These are phyloP conservation scores for Homarus americanus DNA, from an alignment of 1,140 invertebrate genomes.

Conservation along the genomic window DNA sequence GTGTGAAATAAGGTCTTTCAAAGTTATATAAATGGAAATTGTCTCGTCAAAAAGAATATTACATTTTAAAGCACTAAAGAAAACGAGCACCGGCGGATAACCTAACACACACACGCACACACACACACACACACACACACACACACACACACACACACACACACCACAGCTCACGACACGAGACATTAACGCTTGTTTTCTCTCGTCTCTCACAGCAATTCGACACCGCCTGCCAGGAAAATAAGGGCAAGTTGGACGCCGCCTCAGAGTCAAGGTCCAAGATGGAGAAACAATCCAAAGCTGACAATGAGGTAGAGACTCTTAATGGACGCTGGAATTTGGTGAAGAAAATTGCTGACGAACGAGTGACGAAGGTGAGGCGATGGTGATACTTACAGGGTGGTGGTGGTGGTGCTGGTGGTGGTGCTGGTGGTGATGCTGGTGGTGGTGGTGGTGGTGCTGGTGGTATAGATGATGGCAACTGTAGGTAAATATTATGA, in stretches of 20 bases:
- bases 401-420: not conserved
- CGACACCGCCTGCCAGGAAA: conserved; percentile 58
- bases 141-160: not conserved
- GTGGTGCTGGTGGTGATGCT: too few relatives aligned
- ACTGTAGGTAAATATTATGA: too few relatives aligned
- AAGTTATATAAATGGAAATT: too few relatives aligned
- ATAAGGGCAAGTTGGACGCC: conserved; percentile 66
- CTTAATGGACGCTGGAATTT: conserved; percentile 62
- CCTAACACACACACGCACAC: too few relatives aligned
- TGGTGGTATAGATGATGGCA: too few relatives aligned
- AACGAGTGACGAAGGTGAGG: conserved; percentile 69
- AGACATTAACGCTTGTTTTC: not conserved
- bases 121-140: too few relatives aligned
- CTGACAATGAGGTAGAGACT: conserved; percentile 70
- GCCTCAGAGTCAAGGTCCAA: conserved; percentile 65
- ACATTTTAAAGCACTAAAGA: too few relatives aligned
- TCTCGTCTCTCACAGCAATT: conserved; percentile 25
- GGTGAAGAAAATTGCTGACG: conserved; percentile 70
- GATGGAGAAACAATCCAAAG: conserved; percentile 74
- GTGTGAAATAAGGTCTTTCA: too few relatives aligned
- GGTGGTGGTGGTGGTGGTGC: too few relatives aligned
- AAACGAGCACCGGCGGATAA: too few relatives aligned
- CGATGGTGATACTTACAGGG: not conserved
- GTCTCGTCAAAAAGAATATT: too few relatives aligned
- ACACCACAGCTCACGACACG: not conserved